phyloP scores from a whole-genome alignment of 2,797 vertebrate species.

The Psittacula derbiana region DNA sequence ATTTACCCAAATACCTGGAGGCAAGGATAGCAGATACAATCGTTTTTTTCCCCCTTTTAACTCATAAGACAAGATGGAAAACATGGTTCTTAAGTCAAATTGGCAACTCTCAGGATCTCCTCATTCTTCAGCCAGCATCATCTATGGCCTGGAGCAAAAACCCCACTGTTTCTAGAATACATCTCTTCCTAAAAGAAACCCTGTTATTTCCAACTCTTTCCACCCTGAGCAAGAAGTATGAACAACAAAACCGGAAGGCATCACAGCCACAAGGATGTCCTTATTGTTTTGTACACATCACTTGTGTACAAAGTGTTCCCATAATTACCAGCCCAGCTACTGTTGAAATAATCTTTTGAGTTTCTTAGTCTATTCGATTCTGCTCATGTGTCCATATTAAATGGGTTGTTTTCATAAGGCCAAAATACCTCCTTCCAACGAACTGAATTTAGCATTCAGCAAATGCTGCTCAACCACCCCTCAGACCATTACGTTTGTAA shows the following conservation, averaged over 20 bases:
- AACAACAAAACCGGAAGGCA: background rate
- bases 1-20: background rate
- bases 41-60: background rate
- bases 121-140: background rate
- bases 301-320: background rate
- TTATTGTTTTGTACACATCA: background rate
- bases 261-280: background rate
- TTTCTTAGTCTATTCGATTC: background rate
- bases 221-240: background rate
- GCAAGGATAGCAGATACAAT: background rate
- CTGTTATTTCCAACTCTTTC: background rate
- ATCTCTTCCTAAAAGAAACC: background rate
- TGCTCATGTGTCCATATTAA: background rate
- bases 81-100: background rate
- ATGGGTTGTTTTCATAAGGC: constrained; percentile 8
- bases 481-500: constrained; percentile 51
- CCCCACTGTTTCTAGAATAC: background rate
- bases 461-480: constrained; percentile 36
- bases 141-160: background rate
- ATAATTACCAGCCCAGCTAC: constrained; percentile 10
- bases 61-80: background rate
- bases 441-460: constrained; percentile 28
- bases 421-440: background rate
- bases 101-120: background rate
- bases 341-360: background rate